Conservation (phyloP, 2,797 vertebrate genomes). For the Chaetophractus vellerosus region DNA sequence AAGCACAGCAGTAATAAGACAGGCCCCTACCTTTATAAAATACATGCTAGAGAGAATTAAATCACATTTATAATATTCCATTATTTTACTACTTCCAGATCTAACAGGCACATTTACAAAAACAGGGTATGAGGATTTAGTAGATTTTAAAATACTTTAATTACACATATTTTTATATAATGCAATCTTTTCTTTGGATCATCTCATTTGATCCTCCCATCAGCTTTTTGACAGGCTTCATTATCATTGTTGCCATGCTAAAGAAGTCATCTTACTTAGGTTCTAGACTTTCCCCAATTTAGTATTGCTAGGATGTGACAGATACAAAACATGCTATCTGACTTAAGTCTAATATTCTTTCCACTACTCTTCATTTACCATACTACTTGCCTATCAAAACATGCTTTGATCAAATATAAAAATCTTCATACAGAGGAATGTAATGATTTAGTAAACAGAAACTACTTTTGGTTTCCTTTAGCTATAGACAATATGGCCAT, state of each 20-base stretch:
- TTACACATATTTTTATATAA: not conserved
- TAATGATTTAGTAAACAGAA: not conserved
- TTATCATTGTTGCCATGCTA: not conserved
- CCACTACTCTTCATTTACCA: not conserved
- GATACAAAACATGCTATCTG: not conserved
- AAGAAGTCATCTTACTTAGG: not conserved
- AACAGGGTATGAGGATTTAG: not conserved
- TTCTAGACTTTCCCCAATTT: not conserved
- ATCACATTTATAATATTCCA: not conserved
- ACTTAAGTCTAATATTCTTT: not conserved
- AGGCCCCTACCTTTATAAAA: not conserved
- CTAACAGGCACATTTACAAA: not conserved
- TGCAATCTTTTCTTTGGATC: not conserved
- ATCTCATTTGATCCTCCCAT: not conserved
- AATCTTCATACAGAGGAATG: not conserved
- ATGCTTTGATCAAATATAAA: slow-evolving; percentile 3
- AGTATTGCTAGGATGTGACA: not conserved
- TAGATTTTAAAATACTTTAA: not conserved
- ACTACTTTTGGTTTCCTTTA: not conserved
- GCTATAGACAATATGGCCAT: not conserved
- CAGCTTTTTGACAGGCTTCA: not conserved
- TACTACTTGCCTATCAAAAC: not conserved
- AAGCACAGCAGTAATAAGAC: not conserved
- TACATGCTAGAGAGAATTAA: not conserved
- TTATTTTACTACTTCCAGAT: not conserved